Evolutionary conservation across 2,797 vertebrate genomes (phyloP), one percentile per base, ranked within the genome.

Genomic region (Aeoliscus strigatus): DNA sequence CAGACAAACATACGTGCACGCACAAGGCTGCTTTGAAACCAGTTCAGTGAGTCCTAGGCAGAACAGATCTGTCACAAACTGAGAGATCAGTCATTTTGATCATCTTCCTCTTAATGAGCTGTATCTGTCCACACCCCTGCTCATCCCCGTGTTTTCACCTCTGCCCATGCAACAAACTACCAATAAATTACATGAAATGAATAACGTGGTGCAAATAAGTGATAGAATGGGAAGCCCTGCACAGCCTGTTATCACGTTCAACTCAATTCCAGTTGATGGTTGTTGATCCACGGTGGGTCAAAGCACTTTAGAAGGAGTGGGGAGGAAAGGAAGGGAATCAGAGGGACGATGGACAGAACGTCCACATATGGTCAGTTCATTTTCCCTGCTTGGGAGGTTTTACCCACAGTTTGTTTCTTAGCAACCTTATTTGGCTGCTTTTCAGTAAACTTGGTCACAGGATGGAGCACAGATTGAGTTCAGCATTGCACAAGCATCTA

Each of bases 11-110:
- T n/a, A n/a, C n/a, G n/a, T 26, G 21, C 16, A 16, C 30, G 39
- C 27, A 12, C 34, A 14, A n/a, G 14, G 25, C 57, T 45, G 61
- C 60, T 81, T 73, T 78, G 61, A 77, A 72, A 61, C 57, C 60
- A 56, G 49, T 67, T 70, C 51, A 60, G 31, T 61, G 55, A 73
- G 64, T 58, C 54, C 46, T 14, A 59, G 59, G 49, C 49, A 64
- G 50, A 75, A 57, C 33, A 39, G 48, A 52, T 73, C 52, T 38
- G 51, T 63, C 62, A 75, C 58, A 79, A 56, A 44, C 53, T 25
- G 8, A 58, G 36, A 51, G 47, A 56, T 64, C 49, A 68, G 56
- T 67, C 53, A 60, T 57, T 71, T 67, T 55, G 47, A 61, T 21
- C 6, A 21, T n/a, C 48, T 64, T 33, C 39, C 44, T 61, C 67